A percentile compares a stretch with the other conserved stretches of the same genome.
These are phyloP conservation scores for Drosophila gunungcola DNA, from an alignment of 1,140 invertebrate genomes.

Conservation along the genomic window DNA sequence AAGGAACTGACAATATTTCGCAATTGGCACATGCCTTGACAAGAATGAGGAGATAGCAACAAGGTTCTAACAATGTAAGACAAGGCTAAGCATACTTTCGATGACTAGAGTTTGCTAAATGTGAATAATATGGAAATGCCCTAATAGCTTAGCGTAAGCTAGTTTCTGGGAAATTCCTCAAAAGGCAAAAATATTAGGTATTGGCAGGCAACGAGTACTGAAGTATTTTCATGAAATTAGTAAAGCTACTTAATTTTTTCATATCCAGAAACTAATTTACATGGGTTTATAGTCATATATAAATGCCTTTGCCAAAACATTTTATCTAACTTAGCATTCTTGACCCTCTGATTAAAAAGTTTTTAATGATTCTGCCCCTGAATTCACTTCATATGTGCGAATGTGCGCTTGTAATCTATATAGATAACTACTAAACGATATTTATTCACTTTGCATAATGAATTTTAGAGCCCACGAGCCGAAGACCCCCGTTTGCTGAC, in stretches of 20 bases:
- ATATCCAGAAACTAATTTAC: background rate
- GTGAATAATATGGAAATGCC: slow-evolving; percentile 31
- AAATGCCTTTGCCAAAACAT: background rate
- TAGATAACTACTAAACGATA: slow-evolving; percentile 52
- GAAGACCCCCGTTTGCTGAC: slow-evolving; percentile 22
- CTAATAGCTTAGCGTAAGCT: slow-evolving; percentile 7
- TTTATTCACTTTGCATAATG: slow-evolving; percentile 65
- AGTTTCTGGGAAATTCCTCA: slow-evolving; percentile 1
- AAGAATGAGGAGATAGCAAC: slow-evolving; percentile 20
- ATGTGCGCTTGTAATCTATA: slow-evolving; percentile 47
- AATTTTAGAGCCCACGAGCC: slow-evolving; percentile 48
- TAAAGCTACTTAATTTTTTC: background rate
- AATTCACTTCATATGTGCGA: too few species aligned
- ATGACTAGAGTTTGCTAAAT: slow-evolving; percentile 24
- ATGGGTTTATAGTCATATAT: background rate
- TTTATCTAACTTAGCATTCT: slow-evolving; percentile 1
- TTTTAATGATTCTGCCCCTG: slow-evolving; percentile 9
- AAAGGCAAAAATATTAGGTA: background rate
- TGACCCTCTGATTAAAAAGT: background rate
- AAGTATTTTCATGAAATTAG: too few species aligned
- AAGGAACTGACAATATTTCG: slow-evolving; percentile 45
- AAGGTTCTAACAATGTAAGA: slow-evolving; percentile 15
- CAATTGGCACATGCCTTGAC: slow-evolving; percentile 28
- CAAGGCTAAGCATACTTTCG: slow-evolving; percentile 27
- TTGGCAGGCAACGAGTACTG: background rate